Base-by-base conservation (phyloP, 1,140 invertebrate genomes). In the Aradophagus sp. region DNA sequence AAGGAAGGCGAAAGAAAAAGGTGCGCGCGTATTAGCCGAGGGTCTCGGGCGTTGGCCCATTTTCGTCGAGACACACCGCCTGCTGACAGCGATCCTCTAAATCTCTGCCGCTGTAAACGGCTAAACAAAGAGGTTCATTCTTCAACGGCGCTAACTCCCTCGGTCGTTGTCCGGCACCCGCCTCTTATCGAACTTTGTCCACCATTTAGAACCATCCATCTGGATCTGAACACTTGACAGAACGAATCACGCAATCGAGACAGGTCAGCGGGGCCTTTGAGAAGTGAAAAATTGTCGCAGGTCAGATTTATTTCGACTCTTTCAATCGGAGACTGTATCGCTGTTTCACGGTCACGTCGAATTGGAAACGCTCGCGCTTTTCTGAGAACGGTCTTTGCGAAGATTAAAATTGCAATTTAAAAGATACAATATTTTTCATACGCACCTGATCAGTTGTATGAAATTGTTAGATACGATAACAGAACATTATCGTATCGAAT, bases 121-220 rank as follows among this genome's bases (percentile, higher is more conserved):
- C 84, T 85, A 86, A 86, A 86, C 84, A 86, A 85, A 86, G 83
- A 86, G 80, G 75, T 85, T 77, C 74, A 85, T 85, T 84, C 83
- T 84, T 86, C 76, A 77, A 69, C 69, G 27, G 44, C 44, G 53
- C 52, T 66, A 41, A 75, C 56, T 56, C 44, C 63, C 61, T 50
- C 48, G 58, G 31, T 48, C 48, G 44, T 38, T 63, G 59, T 72
- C 69, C 74, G 34, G 61, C 61, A 63, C 50, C 58, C 23, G 68
- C 44, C 50, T 74, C 81, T 84, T 84, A 84, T 84, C 83, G 80
- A 75, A 65, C 76, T 74, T 73, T 78, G 81, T 83, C 81, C 80
- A 80, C 79, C 77, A 77, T 78, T 82, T 77, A 76, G 76, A 61
- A 79, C 77, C 82, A 85, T 85, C 80, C 80, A 83, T 85, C 82